Conservation (phyloP, 1,140 invertebrate genomes). For the Pissodes strobi region DNA sequence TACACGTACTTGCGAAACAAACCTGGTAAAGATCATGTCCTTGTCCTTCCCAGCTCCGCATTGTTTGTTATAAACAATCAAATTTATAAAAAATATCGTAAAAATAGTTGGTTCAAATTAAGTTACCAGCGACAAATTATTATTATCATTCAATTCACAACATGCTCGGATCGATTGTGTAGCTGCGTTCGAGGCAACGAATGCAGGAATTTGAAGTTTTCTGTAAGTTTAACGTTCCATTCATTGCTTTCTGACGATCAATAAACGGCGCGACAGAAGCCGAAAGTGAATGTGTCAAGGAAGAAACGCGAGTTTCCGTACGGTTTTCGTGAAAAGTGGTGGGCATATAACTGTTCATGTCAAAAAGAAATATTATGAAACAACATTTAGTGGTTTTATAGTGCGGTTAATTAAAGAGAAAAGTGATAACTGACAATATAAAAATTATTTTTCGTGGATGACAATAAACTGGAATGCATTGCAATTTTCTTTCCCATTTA, state of each 20-base stretch:
- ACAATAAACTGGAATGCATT: constrained; percentile 10
- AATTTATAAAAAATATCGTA: constrained; percentile 12
- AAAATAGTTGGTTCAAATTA: constrained; percentile 7
- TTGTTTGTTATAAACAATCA: constrained; percentile 17
- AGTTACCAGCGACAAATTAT: not conserved
- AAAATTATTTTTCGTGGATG: not conserved
- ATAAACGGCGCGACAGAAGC: not conserved
- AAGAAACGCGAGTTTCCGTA: not conserved
- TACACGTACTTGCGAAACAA: not conserved
- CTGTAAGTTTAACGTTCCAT: constrained; percentile 3
- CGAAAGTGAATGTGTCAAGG: not conserved
- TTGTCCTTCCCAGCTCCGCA: constrained; percentile 6
- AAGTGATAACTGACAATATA: not conserved
- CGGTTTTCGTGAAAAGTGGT: not conserved
- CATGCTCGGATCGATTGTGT: not conserved
- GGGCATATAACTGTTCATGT: no score
- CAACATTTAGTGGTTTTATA: not conserved
- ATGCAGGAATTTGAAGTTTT: constrained; percentile 13
- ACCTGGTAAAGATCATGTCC: not conserved
- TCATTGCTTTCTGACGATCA: constrained; percentile 11
- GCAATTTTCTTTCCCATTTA: constrained; percentile 1
- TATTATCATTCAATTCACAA: not conserved
- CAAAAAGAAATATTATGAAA: not conserved
- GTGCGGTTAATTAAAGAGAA: not conserved
- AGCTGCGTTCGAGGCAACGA: not conserved